phyloP scores from a whole-genome alignment of 1,140 invertebrate genomes.

The Lycorma delicatula region DNA sequence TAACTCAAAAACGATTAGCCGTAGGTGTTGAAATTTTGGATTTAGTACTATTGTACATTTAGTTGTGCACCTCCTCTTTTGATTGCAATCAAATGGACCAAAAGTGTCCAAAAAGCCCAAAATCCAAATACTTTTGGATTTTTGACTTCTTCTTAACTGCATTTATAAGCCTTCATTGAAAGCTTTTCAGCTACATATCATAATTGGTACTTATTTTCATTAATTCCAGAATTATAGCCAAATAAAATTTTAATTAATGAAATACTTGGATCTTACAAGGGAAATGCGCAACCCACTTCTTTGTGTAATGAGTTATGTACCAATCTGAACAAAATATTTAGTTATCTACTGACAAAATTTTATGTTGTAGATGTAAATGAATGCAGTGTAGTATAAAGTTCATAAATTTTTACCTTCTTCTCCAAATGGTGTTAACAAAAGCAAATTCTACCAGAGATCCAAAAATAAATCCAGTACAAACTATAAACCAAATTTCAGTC shows the following conservation, averaged over 20 bases:
- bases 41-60: no score
- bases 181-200: no score
- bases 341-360: neutral
- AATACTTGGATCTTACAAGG: no score
- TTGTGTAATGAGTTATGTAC: neutral
- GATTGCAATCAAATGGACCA: no score
- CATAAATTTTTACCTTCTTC: conserved; percentile 52
- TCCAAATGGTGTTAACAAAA: conserved; percentile 82
- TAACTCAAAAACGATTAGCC: no score
- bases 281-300: neutral
- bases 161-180: no score
- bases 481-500: conserved; percentile 82
- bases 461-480: conserved; percentile 75
- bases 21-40: no score
- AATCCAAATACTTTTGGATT: no score
- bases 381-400: neutral
- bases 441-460: conserved; percentile 79
- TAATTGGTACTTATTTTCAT: no score
- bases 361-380: neutral
- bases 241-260: neutral
- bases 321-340: neutral
- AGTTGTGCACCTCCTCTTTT: no score
- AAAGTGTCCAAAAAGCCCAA: no score
- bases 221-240: neutral
- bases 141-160: no score